Percentiles rank a stretch among this genome's conserved stretches.
phyloP scores from a whole-genome alignment of 2,113 vertebrate species.

The Gorilla gorilla region DNA sequence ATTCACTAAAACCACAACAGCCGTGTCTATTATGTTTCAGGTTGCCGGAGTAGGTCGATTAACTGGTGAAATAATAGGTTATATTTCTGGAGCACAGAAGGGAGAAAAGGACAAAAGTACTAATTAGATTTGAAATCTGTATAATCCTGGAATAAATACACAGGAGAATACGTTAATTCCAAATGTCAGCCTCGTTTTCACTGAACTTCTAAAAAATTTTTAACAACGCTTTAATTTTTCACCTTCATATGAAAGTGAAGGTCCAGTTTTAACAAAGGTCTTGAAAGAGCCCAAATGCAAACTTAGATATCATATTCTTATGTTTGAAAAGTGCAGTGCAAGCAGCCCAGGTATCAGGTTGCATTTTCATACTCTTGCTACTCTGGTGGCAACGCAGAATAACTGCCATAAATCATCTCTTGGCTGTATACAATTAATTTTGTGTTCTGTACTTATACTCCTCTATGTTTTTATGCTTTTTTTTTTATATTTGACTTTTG shows the following conservation, averaged over 20 bases:
- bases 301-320: neutral
- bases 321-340: neutral
- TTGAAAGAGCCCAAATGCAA: conserved; percentile 34
- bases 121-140: conserved; percentile 56
- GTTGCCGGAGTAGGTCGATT: neutral
- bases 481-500: conserved; percentile 73
- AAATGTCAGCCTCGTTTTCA: conserved; percentile 67
- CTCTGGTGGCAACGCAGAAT: neutral
- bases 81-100: neutral
- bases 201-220: conserved; percentile 59
- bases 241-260: conserved; percentile 7
- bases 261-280: conserved; percentile 40
- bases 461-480: conserved; percentile 50
- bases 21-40: neutral
- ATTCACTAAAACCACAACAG: neutral
- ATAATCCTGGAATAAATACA: conserved; percentile 29
- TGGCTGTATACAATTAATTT: conserved; percentile 74
- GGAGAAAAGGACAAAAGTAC: conserved; percentile 41
- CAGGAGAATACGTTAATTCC: conserved; percentile 11
- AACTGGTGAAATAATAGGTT: neutral
- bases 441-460: neutral
- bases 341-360: neutral
- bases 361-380: conserved; percentile 19
- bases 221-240: conserved; percentile 66
- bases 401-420: conserved; percentile 70